Conservation (phyloP, 2,113 vertebrate species). For the Steatornis caripensis region DNA sequence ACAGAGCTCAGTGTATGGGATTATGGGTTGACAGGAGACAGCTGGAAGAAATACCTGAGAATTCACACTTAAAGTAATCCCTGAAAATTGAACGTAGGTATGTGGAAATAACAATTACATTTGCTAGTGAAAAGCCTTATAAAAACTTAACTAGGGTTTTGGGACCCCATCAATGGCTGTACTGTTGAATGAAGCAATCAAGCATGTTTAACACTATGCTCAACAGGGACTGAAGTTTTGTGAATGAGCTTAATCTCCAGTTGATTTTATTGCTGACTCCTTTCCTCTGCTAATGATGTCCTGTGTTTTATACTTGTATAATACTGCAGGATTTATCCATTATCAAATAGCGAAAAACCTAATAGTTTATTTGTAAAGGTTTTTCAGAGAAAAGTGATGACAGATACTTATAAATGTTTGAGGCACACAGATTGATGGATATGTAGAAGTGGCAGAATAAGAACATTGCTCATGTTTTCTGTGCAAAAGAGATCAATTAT, state of each 20-base stretch:
- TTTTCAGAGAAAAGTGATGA: neutral
- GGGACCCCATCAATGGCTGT: conserved; percentile 11
- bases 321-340: neutral
- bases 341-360: neutral
- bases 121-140: conserved; percentile 63
- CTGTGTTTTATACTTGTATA: neutral
- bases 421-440: neutral
- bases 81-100: conserved; percentile 69
- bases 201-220: conserved; percentile 12
- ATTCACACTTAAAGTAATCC: conserved; percentile 73
- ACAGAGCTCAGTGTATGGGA: conserved; percentile 63
- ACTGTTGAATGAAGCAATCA: conserved; percentile 29
- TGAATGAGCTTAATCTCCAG: conserved; percentile 57
- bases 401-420: neutral
- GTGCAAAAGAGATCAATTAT: neutral
- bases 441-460: neutral
- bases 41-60: conserved; percentile 76
- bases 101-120: conserved; percentile 64
- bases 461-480: neutral
- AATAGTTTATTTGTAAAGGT: neutral
- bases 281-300: conserved; percentile 34
- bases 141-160: conserved; percentile 56
- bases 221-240: conserved; percentile 38
- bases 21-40: conserved; percentile 74
- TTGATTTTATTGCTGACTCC: conserved; percentile 46